Evolutionary conservation across 2,797 vertebrate genomes (phyloP).

Genomic region (Staurois parvus): DNA sequence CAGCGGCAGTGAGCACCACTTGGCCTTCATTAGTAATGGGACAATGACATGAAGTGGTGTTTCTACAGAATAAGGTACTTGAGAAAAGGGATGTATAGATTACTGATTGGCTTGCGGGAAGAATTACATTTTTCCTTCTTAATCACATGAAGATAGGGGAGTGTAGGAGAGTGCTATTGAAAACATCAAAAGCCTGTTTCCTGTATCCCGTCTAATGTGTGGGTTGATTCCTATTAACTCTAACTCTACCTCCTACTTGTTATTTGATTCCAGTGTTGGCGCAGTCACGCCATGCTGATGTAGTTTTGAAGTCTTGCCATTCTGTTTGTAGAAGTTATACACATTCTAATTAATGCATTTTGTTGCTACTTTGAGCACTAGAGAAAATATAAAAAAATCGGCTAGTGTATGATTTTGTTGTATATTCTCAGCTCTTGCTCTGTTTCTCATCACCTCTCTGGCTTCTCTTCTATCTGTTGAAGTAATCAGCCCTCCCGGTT

Average conservation of each 20-base stretch:
- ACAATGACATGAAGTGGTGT: conserved; percentile 3
- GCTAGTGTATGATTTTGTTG: no score
- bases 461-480: no score
- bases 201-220: conserved; percentile 27
- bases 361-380: no score
- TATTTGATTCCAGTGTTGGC: conserved; percentile 22
- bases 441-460: no score
- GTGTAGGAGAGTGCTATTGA: conserved; percentile 40
- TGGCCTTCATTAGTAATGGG: conserved; percentile 11
- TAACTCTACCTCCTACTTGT: conserved; percentile 12
- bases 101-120: conserved; percentile 1
- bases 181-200: conserved; percentile 42
- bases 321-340: not conserved
- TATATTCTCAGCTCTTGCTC: no score
- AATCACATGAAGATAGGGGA: conserved; percentile 24
- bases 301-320: not conserved
- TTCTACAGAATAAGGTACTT: not conserved
- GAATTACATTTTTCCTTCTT: conserved; percentile 7
- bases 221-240: conserved; percentile 21
- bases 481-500: no score
- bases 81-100: conserved; percentile 9
- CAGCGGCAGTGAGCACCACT: not conserved
- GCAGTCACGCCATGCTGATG: not conserved
- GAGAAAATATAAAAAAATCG: no score
- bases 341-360: not conserved